A percentile compares a stretch with the other conserved stretches of the same genome.
These are phyloP conservation scores for Sinodicranocentrus sp. DNA, from an alignment of 2,888 invertebrate genomes.

Conservation along the genomic window DNA sequence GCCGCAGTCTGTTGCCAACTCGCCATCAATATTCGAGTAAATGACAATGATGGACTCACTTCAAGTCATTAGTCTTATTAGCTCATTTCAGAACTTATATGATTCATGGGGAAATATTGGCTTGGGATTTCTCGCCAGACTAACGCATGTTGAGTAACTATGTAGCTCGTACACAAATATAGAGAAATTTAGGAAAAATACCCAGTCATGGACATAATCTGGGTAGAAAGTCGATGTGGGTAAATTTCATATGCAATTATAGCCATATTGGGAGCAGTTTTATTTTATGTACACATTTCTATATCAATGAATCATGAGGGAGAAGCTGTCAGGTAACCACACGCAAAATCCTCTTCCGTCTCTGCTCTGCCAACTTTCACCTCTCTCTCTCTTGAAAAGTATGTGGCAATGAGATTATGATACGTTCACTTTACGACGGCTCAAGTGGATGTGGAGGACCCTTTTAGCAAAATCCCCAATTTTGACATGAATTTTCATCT, in stretches of 20 bases:
- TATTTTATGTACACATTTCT: background rate
- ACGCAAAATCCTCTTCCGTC: slow-evolving; percentile 73
- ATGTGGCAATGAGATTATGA: slow-evolving; percentile 48
- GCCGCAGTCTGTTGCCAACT: slow-evolving; percentile 14
- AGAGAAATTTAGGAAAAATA: background rate
- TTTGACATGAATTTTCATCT: slow-evolving; percentile 29
- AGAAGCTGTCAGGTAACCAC: slow-evolving; percentile 56
- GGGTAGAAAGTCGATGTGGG: too few species aligned
- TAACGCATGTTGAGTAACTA: background rate
- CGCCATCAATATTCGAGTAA: slow-evolving; percentile 47
- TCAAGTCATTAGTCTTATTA: slow-evolving; percentile 49
- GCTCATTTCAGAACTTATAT: too few species aligned
- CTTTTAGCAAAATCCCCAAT: slow-evolving; percentile 21
- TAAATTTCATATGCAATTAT: too few species aligned
- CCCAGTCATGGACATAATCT: too few species aligned
- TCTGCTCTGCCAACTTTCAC: slow-evolving; percentile 28
- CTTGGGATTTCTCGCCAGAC: too few species aligned
- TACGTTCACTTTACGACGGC: background rate
- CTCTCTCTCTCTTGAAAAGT: background rate
- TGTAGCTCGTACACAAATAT: background rate
- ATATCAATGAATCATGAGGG: slow-evolving; percentile 58
- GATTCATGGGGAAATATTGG: too few species aligned
- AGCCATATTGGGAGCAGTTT: too few species aligned
- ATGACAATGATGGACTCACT: slow-evolving; percentile 60
- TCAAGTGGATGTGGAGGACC: slow-evolving; percentile 15